Base-by-base conservation (phyloP, 2,797 vertebrate species). In the Paedocypris micromegethes region DNA sequence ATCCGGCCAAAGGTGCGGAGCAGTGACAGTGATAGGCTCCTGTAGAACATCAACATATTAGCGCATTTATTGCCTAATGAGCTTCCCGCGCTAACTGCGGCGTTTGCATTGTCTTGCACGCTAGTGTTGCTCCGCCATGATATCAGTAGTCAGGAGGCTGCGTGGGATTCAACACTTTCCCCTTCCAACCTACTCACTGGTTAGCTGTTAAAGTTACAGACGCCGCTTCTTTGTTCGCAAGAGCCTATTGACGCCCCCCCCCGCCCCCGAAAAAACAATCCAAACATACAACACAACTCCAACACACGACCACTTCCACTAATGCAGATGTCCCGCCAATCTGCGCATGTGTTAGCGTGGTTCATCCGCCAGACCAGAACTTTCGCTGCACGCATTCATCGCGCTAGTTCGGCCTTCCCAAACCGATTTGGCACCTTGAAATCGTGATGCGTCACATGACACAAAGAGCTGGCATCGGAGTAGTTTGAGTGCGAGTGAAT, bases 131-230 rank as follows among this genome's bases (percentile, higher is more conserved):
- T 75, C 63, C 69, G 72, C 44, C 73, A 71, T 74, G 76, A 75
- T 78, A 79, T 81, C 73, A 75, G 73, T 75, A 67, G 64, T 78
- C 75, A 79, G 78, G 63, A 79, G 66, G 61, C 72, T 78, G 78
- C 75, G 78, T 81, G 80, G 80, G 78, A 72, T 80, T 76, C 75
- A 70, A 75, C 75, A 78, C 78, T 74, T 72, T 70, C 55, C 56
- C 74, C 73, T 64, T 66, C 68, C 75, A 78, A 73, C 76, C 78
- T 70, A 78, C 74, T 79, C 78, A 76, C 70, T 73, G 76, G 65
- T 76, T 73, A 77, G 69, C 73, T 71, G 68, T 77, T 75, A 75
- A 79, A 79, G 74, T 81, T 75, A 68, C 73, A 79, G 76, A 61
- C 77, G 59, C 76, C 68, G 40, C 43, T 56, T 69, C 62, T 78